Evolutionary conservation across 1,140 invertebrate genomes (phyloP).

Genomic region (Hypsibius dujardini): DNA sequence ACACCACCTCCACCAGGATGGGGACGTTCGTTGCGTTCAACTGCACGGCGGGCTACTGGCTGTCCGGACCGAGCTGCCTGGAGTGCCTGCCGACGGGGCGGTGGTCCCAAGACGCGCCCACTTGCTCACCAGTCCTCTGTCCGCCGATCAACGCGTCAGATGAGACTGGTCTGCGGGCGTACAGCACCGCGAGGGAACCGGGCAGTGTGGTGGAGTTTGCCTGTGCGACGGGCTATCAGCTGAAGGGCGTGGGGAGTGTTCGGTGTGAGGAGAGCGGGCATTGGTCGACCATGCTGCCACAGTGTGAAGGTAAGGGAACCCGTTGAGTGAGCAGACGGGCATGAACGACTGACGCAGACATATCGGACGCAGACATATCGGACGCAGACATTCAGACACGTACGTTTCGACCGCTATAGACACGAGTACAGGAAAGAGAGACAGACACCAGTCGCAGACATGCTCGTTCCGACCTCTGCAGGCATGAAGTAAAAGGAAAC

Average conservation of each 20-base stretch:
- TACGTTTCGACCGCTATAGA: too few relatives aligned
- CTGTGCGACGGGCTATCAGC: conserved; percentile 55
- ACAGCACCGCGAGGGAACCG: conserved; percentile 51
- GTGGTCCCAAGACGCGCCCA: conserved; percentile 58
- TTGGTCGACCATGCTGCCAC: conserved; percentile 55
- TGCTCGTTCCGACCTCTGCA: too few relatives aligned
- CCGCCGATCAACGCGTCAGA: conserved; percentile 32
- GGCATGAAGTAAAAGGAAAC: too few relatives aligned
- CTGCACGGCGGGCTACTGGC: conserved; percentile 59
- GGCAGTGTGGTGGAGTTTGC: conserved; percentile 57
- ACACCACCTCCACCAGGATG: conserved; percentile 49
- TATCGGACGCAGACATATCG: too few relatives aligned
- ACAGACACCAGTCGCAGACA: too few relatives aligned
- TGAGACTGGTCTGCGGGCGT: conserved; percentile 45
- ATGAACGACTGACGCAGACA: too few relatives aligned
- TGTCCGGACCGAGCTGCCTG: conserved; percentile 52
- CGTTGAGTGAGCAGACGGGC: too few relatives aligned
- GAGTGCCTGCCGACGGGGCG: conserved; percentile 58
- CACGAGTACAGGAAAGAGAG: too few relatives aligned
- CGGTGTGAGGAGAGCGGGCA: conserved; percentile 55
- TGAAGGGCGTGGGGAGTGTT: conserved; percentile 52
- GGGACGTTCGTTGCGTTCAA: conserved; percentile 52
- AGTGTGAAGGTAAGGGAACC: conserved; percentile 52
- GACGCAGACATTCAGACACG: too few relatives aligned
- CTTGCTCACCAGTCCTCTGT: conserved; percentile 50